Evolutionary conservation across 2,888 invertebrate species (phyloP).

Genomic region (Leptinotarsa rubiginosa): DNA sequence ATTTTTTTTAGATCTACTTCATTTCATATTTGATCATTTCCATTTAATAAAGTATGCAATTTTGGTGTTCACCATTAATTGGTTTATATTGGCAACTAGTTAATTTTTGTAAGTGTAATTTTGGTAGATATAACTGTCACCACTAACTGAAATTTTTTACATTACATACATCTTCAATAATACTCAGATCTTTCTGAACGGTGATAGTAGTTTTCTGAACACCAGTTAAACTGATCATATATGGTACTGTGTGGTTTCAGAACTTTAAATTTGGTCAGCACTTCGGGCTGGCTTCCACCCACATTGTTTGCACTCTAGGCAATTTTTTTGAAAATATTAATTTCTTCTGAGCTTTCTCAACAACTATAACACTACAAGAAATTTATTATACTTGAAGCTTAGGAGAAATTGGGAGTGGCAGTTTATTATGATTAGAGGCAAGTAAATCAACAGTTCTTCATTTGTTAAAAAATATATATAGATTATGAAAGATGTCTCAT

Average conservation of each 20-base stretch:
- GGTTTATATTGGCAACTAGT: background rate
- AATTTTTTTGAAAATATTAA: slow-evolving; percentile 39
- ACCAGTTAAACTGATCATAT: slow-evolving; percentile 39
- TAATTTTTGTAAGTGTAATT: slow-evolving; percentile 2
- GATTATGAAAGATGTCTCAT: slow-evolving; percentile 52
- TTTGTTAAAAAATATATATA: slow-evolving; percentile 40
- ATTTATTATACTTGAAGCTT: slow-evolving; percentile 22
- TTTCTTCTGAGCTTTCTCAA: slow-evolving; percentile 36
- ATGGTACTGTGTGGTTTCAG: slow-evolving; percentile 57
- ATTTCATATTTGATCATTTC: background rate
- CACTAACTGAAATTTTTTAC: slow-evolving; percentile 2
- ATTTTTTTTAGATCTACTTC: slow-evolving; percentile 23
- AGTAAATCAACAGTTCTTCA: slow-evolving; percentile 53
- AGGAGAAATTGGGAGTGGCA: slow-evolving; percentile 43
- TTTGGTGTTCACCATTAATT: slow-evolving; percentile 38
- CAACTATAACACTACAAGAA: background rate
- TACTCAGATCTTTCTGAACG: slow-evolving; percentile 1
- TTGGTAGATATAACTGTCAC: slow-evolving; percentile 4
- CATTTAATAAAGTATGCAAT: slow-evolving; percentile 18
- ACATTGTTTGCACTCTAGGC: slow-evolving; percentile 87
- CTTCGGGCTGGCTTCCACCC: slow-evolving; percentile 80
- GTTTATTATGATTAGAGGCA: slow-evolving; percentile 54
- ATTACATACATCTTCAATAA: background rate
- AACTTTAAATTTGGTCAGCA: slow-evolving; percentile 48
- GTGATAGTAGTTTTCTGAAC: slow-evolving; percentile 37